Evolutionary conservation across 2,113 vertebrate species (phyloP).

Genomic region (Taurulus bubalis): DNA sequence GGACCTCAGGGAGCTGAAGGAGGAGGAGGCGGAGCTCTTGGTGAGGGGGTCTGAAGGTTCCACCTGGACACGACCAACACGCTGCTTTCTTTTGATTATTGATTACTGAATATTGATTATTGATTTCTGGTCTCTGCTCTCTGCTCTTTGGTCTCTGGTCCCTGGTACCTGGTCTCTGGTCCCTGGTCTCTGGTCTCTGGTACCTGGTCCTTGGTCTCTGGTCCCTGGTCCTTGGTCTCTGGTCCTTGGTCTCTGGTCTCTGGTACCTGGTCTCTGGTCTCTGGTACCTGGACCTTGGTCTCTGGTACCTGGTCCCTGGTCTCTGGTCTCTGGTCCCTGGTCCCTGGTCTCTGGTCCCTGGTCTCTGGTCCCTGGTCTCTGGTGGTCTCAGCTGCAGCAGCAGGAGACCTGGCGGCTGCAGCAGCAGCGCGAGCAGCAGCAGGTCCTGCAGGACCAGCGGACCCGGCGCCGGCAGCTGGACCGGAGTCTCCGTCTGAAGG

Average conservation of each 20-base stretch:
- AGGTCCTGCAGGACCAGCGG: constrained; percentile 73
- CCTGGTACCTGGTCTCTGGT: too few relatives aligned
- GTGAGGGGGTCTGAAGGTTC: too few relatives aligned
- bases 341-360: too few relatives aligned
- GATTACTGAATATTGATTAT: too few relatives aligned
- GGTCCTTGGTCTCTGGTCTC: neutral
- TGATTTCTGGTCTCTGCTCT: too few relatives aligned
- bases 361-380: neutral
- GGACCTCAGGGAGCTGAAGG: constrained; percentile 70
- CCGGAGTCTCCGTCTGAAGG: constrained; percentile 80
- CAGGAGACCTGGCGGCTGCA: constrained; percentile 77
- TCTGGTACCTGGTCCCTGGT: neutral
- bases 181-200: neutral
- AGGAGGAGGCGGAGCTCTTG: constrained; percentile 85
- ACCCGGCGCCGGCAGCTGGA: constrained; percentile 76
- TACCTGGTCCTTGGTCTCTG: too few relatives aligned
- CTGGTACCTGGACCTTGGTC: neutral
- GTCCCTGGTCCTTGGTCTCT: neutral
- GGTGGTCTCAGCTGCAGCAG: constrained; percentile 80
- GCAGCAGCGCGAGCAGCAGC: constrained; percentile 75
- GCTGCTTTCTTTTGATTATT: too few relatives aligned
- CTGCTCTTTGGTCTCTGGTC: too few relatives aligned
- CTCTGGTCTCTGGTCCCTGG: too few relatives aligned
- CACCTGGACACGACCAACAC: too few relatives aligned
- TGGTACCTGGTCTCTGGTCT: neutral